Base-by-base conservation (phyloP, 2,888 invertebrate species). In the Flexamia atlantica region DNA sequence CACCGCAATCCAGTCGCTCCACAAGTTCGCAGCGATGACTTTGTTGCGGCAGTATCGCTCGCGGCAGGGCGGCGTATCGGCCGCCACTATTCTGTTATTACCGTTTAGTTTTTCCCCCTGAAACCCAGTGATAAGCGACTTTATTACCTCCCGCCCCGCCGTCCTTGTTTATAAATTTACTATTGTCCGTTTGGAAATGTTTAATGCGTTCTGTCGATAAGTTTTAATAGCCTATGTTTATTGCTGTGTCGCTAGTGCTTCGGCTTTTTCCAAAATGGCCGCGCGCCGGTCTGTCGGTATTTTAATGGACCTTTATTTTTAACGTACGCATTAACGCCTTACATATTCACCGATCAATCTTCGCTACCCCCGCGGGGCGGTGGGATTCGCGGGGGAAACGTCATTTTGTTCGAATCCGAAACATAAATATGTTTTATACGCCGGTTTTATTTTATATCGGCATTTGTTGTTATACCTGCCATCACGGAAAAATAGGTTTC, bases 91-190 rank as follows among this genome's bases (percentile, higher is more conserved):
- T 83, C 74, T 4, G 74, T 74, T 74, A 74, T 82, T 57, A 36
- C 32, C 82, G 82, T 68, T 83, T 83, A 83, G 80, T 80, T 81
- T 68, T 84, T 80, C 74, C 64, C 81, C 40, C 82, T 82, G 84
- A 82, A 84, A 84, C 84, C 82, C 82, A 23, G 82, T 82, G 84
- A 84, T 84, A 84, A 84, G 84, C 64, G 84, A 84, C 84, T 84
- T 76, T 84, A 84, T 84, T 84, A 25, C 84, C 57, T 17, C 50
- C 68, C 50, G 12, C 50, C 57, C 84, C 64, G 20, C 40, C 74
- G 32, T 23, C 23, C 72, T 72, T 57, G 82, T 83, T 83, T 83
- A 74, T 74, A 83, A 82, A 83, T 83, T 83, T 83, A 83, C 74
- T 60, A 57, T 74, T 57, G 74, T 79, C 57, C 57, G 79, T 53